These are phyloP conservation scores for Lophius piscatorius DNA, from an alignment of 2,113 vertebrate species.

Conservation along the genomic window DNA sequence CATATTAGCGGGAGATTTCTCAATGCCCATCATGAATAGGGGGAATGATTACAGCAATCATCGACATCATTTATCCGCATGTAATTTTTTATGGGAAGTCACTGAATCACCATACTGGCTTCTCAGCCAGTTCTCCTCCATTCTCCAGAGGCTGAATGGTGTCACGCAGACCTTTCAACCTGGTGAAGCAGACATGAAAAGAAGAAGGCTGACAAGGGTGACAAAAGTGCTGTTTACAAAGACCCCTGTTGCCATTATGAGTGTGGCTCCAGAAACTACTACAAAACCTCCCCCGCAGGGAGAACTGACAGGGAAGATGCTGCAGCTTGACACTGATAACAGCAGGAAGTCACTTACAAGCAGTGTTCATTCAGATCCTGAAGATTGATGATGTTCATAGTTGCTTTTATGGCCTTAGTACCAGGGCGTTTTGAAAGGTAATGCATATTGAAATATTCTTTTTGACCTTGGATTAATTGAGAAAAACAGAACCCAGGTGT, in stretches of 20 bases:
- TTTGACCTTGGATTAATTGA: too few species aligned
- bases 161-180: conserved; percentile 13
- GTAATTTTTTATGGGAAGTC: too few species aligned
- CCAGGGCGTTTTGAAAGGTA: background rate
- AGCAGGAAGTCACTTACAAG: conserved; percentile 24
- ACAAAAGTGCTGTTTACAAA: conserved; percentile 31
- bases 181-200: conserved; percentile 23
- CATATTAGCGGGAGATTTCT: too few species aligned
- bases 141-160: conserved; percentile 9
- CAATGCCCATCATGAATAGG: too few species aligned
- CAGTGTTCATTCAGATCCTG: conserved; percentile 11
- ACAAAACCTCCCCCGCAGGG: conserved; percentile 28
- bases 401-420: background rate
- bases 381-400: conserved; percentile 7
- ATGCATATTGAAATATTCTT: background rate
- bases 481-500: too few species aligned
- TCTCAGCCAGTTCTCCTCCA: background rate
- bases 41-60: too few species aligned
- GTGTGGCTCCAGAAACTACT: conserved; percentile 11
- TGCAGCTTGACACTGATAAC: conserved; percentile 35
- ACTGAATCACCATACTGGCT: background rate
- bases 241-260: conserved; percentile 17
- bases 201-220: conserved; percentile 28
- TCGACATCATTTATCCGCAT: too few species aligned
- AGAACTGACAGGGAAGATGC: conserved; percentile 19